Base-by-base conservation (phyloP, 2,888 invertebrate species). In the Smittia sp. region DNA sequence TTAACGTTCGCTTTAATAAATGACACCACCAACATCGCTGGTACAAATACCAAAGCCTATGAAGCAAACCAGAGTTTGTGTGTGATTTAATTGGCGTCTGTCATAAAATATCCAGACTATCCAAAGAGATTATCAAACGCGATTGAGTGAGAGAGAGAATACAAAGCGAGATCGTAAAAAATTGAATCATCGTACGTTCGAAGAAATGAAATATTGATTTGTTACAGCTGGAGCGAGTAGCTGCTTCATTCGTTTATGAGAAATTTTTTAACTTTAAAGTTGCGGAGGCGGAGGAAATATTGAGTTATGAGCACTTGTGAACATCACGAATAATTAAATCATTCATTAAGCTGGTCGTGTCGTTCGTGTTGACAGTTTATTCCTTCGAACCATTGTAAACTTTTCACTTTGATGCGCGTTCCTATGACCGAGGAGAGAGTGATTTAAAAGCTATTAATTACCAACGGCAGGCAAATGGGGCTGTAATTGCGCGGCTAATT, bases 391-490 rank as follows among this genome's bases (percentile, higher is more conserved):
- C 13, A 3, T 3, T 6, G 3, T 15, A 3, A 3, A 4, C 6
- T 52, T n/a, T n/a, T 15, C 15, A 15, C 52, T n/a, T 7, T 52
- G 52, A 38, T 18, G 15, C n/a, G n/a, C n/a, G n/a, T 52, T 52
- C 52, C n/a, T n/a, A n/a, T n/a, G n/a, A n/a, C 4, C 6, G 9
- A 52, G 52, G 15, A n/a, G 52, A 15, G 22, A 7, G 66, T 39
- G 39, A 27, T 39, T 66, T 39, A 22, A 68, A 68, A 68, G 24
- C 24, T 22, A 68, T 68, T 68, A 25, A 68, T 68, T 68, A 46
- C 38, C 13, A 68, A n/a, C 9, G 32, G 32, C 32, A 32, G 32
- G 32, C 9, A 18, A 46, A 46, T n/a, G 18, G n/a, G 18, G 52
- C n/a, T 11, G 52, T 15, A 46, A 46, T 46, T 46, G 18, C 18